Conservation (phyloP, 2,888 invertebrate genomes). For the Acheta domesticus region DNA sequence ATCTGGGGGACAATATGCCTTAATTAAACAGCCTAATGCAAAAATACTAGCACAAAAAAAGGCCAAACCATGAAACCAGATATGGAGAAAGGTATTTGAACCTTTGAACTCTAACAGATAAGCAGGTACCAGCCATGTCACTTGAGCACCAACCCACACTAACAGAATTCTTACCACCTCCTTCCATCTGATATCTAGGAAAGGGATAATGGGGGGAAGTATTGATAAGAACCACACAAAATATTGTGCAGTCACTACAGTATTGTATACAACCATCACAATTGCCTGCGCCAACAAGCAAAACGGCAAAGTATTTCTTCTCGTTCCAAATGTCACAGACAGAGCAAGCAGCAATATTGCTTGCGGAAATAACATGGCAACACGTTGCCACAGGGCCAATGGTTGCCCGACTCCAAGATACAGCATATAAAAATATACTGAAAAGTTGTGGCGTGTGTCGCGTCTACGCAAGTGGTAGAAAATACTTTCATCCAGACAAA, state of each 20-base stretch:
- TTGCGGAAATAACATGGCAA: conserved; percentile 65
- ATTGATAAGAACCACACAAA: conserved; percentile 94
- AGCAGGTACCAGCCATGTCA: conserved; percentile 83
- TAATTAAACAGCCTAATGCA: conserved; percentile 58
- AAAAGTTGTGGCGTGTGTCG: conserved; percentile 94
- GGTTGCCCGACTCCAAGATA: conserved; percentile 68
- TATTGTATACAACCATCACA: conserved; percentile 88
- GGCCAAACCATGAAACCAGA: conserved; percentile 79
- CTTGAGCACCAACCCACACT: conserved; percentile 71
- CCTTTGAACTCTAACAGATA: conserved; percentile 89
- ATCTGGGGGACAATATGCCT: conserved; percentile 43
- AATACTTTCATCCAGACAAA: conserved; percentile 86
- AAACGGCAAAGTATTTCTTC: conserved; percentile 63
- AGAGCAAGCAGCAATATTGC: conserved; percentile 61
- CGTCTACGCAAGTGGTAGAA: conserved; percentile 84
- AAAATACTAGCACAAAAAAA: conserved; percentile 82
- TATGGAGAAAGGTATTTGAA: conserved; percentile 72
- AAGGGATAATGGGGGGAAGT: conserved; percentile 75
- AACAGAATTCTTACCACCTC: conserved; percentile 52
- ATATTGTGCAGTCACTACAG: conserved; percentile 95
- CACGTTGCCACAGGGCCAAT: conserved; percentile 57
- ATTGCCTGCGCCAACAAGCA: conserved; percentile 80
- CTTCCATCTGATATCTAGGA: conserved; percentile 57
- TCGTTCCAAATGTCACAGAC: conserved; percentile 62
- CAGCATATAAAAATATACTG: conserved; percentile 87